Percentiles rank a stretch among this genome's conserved stretches.
Evolutionary conservation across 2,113 vertebrate genomes (phyloP).

Genomic region (Athene cunicularia): DNA sequence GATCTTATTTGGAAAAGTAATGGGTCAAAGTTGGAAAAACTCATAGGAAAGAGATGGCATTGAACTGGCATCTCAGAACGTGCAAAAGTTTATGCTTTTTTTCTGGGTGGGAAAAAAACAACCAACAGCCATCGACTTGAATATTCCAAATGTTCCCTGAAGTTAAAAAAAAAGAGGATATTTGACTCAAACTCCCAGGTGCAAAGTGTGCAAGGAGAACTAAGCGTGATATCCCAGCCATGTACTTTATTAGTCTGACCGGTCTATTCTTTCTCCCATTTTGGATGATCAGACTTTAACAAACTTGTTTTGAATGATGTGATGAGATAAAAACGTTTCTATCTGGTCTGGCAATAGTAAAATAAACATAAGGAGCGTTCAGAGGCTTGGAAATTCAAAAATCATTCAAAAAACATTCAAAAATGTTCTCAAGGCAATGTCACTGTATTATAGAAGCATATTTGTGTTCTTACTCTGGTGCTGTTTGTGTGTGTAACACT

Average conservation of each 20-base stretch:
- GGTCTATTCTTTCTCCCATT: neutral
- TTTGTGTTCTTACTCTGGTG: constrained; percentile 13
- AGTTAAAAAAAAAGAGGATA: neutral
- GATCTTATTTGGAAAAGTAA: neutral
- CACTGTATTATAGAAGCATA: neutral
- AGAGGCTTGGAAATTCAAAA: constrained; percentile 26
- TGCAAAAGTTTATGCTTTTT: neutral
- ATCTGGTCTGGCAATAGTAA: constrained; percentile 15
- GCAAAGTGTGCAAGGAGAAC: neutral
- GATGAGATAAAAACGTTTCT: constrained; percentile 37
- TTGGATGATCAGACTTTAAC: neutral
- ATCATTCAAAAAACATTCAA: neutral
- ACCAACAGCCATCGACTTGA: neutral
- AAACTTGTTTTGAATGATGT: constrained; percentile 10
- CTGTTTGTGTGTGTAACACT: neutral
- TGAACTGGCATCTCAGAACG: neutral
- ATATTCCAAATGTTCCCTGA: neutral
- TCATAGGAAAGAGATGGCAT: neutral
- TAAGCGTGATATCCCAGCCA: neutral
- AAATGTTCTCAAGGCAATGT: constrained; percentile 20
- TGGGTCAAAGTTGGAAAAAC: neutral
- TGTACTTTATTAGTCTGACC: neutral
- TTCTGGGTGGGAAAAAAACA: neutral
- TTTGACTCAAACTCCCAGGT: neutral
- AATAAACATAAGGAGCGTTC: neutral